Evolutionary conservation across 1,140 invertebrate genomes (phyloP), one percentile per base, ranked within the genome.

Genomic region (Cherax destructor): DNA sequence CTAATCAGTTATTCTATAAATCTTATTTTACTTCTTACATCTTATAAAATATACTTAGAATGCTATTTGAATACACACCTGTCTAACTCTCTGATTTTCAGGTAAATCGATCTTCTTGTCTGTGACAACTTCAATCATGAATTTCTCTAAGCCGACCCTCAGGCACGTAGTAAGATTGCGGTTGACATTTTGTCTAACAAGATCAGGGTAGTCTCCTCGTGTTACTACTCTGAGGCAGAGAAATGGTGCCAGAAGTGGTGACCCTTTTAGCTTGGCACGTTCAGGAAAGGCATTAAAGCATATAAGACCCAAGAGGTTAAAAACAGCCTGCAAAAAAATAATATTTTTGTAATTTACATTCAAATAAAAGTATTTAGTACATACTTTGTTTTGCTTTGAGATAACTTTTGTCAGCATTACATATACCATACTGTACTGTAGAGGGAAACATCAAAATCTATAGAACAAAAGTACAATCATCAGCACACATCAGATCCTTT

Each of bases 201-300:
- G 95, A 91, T 98, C 96, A 3, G 99, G 98, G 95, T 97, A 99
- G 95, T 99, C 98, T 1, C 99, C 99, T 91, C 98, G 96, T 0
- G 99, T 99, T 0, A 99, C 99, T 10, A 99, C 96, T 84, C 99
- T 96, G 92, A 99, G 97, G 94, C 98, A 99, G 80, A 99, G 97
- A 94, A 99, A 99, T 6, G 99, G 99, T 30, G 98, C 98, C 90
- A 99, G 94, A 10, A 99, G 94, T 16, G 98, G 98, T 3, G 97
- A 98, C 10, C 97, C 97, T 95, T 98, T 98, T 4, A 99, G 95
- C 89, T 96, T 95, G 7, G 99, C 97, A 95, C 98, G 98, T 93
- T 98, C 97, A 61, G 98, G 98, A 94, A 99, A 99, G 86, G 98
- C 97, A 95, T 99, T 99, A 94, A 98, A 99, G 91, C 98, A 96